Percentiles rank a stretch among this genome's conserved stretches.
Evolutionary conservation across 2,888 invertebrate genomes (phyloP).

Genomic region (Harpagoxenus sublaevis): DNA sequence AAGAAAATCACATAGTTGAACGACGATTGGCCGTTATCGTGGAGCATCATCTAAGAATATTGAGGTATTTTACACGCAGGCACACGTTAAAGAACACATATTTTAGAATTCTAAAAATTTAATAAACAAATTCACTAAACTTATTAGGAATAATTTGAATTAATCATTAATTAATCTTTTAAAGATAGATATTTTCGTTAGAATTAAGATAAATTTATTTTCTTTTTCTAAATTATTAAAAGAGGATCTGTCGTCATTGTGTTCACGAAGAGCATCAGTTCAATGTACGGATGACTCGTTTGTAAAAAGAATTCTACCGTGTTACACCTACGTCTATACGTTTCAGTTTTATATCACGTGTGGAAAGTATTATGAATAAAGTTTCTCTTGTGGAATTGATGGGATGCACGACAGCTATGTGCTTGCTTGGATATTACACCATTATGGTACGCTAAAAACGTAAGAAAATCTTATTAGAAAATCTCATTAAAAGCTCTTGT

Average conservation of each 20-base stretch:
- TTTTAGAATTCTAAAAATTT: not conserved
- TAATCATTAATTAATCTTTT: not conserved
- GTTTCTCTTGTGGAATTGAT: slow-evolving; percentile 78
- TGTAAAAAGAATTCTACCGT: not conserved
- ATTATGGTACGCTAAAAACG: slow-evolving; percentile 71
- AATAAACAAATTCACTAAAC: not conserved
- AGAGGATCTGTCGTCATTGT: not conserved
- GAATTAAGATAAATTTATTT: not conserved
- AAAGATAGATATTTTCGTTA: not conserved
- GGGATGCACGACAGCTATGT: slow-evolving; percentile 79
- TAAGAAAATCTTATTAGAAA: not conserved
- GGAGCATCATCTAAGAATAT: slow-evolving; percentile 55
- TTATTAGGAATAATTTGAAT: not conserved
- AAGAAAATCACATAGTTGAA: not conserved
- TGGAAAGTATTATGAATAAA: slow-evolving; percentile 74
- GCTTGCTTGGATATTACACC: slow-evolving; percentile 79
- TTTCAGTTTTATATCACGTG: slow-evolving; percentile 73
- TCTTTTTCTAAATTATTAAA: not conserved
- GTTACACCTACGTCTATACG: not conserved
- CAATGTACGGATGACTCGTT: not conserved
- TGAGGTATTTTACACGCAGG: slow-evolving; percentile 31
- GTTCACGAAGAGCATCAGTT: not conserved
- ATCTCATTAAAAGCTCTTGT: not conserved
- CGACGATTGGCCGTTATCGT: slow-evolving; percentile 56
- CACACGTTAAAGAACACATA: not conserved